Base-by-base conservation (phyloP, 2,888 invertebrate species). In the Petrophora chlorosata region DNA sequence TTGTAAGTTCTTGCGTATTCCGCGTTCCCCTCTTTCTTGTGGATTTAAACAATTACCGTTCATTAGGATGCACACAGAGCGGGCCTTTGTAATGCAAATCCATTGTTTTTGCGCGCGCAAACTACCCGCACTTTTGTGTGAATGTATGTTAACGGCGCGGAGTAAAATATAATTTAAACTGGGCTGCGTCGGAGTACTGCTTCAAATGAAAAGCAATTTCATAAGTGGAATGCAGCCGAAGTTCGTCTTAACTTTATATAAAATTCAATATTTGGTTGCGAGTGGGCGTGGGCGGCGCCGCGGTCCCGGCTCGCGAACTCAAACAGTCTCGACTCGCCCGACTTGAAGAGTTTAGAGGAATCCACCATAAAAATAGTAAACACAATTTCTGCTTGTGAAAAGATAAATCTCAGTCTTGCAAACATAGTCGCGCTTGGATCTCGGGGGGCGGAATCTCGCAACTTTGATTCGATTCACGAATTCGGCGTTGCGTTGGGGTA, bases 391-490 rank as follows among this genome's bases (percentile, higher is more conserved):
- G 67, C 61, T 72, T 59, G 70, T 77, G 76, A 76, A 80, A 76
- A 77, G 77, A 81, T 76, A 76, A 80, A 79, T 82, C 79, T 78
- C 61, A 66, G 64, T 64, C 70, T 69, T 51, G 76, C 76, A 77
- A 76, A 80, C 75, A 79, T 65, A 61, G 63, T 71, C 58, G 49
- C 16, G 32, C 25, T 36, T 32, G 32, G 53, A 59, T 70, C 79
- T 73, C 76, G 59, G 53, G 79, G 73, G 77, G 67, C 59, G 58
- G 62, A 73, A 76, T 73, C 70, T 72, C 67, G 72, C 70, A 76
- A 84, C 65, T 84, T 84, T 79, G 82, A 86, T 85, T 84, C 76
- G 80, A 83, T 85, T 82, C 74, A 63, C 41, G 70, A 78, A 82
- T 82, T 76, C 69, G 68, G 72, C 62, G 67, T 59, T 26, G 65